Base-by-base conservation (phyloP, 35 echinoderm and acorn worm genomes). In the Apostichopus japonicus region DNA sequence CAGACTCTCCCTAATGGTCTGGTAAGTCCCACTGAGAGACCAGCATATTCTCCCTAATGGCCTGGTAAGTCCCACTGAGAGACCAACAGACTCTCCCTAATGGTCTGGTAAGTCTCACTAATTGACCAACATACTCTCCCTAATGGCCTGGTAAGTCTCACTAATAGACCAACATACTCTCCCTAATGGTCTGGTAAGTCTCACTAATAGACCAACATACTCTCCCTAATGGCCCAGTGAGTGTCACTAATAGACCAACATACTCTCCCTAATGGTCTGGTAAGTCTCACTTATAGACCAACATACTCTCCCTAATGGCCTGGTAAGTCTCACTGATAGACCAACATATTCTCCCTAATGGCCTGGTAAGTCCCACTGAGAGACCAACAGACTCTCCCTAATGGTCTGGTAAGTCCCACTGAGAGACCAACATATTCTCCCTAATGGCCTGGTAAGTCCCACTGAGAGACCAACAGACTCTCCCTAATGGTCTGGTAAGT, bases 71-170 rank as follows among this genome's bases (percentile, higher is more conserved):
- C 25, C 3, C 27, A 33, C 27, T 33, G 1, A n/a, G n/a, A 56
- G 95, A 98, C 65, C 97, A 98, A 86, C 95, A 98, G 73, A 98
- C 97, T 9, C 91, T 98, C 77, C 97, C 97, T 6, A 98, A 98
- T 96, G 97, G 97, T 33, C 91, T 98, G 93, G 97, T 98, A 77
- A 96, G 97, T 92, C 52, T 4, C 2, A 44, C 33, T 44, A 44
- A 44, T 4, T 4, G 33, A 44, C 33, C 33, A 44, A 44, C 33
- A 4, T 0, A 44, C 33, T 4, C 33, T 44, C 33, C 33, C 33
- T 4, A 98, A 96, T 96, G 94, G 96, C 27, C 91, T 98, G 92
- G 96, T 98, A 78, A 96, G 96, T 91, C 27, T 4, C 2, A 44
- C 33, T 44, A 0, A 44, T 4, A 44, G 33, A 44, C 33, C 33